Percentiles rank a stretch among this genome's conserved stretches.
Evolutionary conservation across 92 coral and sea anemone species (phyloP).

Genomic region (Umimayanthus kanabou): DNA sequence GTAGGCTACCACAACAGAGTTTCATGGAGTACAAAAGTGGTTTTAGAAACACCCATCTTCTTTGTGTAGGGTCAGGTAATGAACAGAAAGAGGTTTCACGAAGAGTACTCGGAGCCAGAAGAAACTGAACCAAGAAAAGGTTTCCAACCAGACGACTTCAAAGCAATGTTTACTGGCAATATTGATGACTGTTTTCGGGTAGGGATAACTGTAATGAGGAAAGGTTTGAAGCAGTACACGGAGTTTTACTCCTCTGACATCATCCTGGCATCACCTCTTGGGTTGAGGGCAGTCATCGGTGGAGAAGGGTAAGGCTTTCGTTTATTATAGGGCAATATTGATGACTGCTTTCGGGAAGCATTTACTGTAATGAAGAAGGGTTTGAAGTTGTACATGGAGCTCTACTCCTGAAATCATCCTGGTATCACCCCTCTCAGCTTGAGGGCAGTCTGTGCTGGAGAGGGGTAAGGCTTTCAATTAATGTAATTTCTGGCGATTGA

Average conservation of each 20-base stretch:
- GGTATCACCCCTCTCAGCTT: too few species aligned
- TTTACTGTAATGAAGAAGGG: too few species aligned
- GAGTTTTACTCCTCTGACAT: slow-evolving; percentile 92
- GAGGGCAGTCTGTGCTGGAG: too few species aligned
- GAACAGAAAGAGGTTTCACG: slow-evolving; percentile 90
- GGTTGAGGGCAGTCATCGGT: slow-evolving; percentile 87
- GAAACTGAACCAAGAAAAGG: slow-evolving; percentile 48
- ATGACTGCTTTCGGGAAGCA: too few species aligned
- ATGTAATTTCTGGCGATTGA: too few species aligned
- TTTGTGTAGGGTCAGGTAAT: slow-evolving; percentile 85
- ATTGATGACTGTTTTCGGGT: slow-evolving; percentile 94
- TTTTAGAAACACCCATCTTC: not conserved
- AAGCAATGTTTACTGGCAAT: slow-evolving; percentile 93
- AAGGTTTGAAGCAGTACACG: slow-evolving; percentile 76
- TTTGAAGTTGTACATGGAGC: too few species aligned
- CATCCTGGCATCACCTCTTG: slow-evolving; percentile 92
- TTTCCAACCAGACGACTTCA: slow-evolving; percentile 73
- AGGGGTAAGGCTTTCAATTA: too few species aligned
- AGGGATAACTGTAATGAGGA: slow-evolving; percentile 80
- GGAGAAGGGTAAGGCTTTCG: slow-evolving; percentile 75
- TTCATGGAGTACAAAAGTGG: not conserved
- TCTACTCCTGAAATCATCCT: too few species aligned
- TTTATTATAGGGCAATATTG: too few species aligned
- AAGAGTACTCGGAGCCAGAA: slow-evolving; percentile 71
- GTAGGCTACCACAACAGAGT: too few species aligned